Conservation (phyloP, 2,888 invertebrate species). For the Troides oblongomaculatus region DNA sequence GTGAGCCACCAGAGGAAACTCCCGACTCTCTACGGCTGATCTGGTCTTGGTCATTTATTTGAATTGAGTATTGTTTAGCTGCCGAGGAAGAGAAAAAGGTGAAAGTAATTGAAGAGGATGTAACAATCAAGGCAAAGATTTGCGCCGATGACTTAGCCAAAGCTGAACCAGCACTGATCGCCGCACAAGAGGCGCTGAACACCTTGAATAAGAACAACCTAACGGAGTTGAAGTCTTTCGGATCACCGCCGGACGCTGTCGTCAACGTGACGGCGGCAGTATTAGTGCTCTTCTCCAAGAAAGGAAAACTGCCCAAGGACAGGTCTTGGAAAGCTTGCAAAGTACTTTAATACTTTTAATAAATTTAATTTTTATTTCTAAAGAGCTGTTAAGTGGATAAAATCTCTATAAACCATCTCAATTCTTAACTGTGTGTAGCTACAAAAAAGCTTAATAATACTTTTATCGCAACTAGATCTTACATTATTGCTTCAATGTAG, state of each 20-base stretch:
- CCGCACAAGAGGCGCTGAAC: constrained; percentile 94
- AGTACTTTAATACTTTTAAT: constrained; percentile 46
- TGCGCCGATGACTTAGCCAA: constrained; percentile 94
- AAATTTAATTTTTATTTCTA: neutral
- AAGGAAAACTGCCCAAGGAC: constrained; percentile 94
- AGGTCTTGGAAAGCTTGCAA: constrained; percentile 95
- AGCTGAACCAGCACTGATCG: constrained; percentile 93
- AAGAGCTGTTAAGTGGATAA: too few relatives aligned
- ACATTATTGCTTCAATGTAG: too few relatives aligned
- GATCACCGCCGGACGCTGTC: constrained; percentile 93
- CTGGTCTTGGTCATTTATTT: too few relatives aligned
- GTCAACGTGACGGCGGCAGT: constrained; percentile 93
- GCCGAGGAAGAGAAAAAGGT: constrained; percentile 95
- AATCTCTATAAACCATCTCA: neutral
- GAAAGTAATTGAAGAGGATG: constrained; percentile 92
- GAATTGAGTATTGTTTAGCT: constrained; percentile 52
- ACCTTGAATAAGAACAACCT: constrained; percentile 96
- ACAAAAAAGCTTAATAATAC: too few relatives aligned
- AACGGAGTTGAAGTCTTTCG: constrained; percentile 96
- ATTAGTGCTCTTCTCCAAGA: constrained; percentile 89
- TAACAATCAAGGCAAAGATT: constrained; percentile 89
- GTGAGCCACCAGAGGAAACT: too few relatives aligned
- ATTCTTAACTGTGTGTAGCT: neutral
- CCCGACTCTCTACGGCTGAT: too few relatives aligned
- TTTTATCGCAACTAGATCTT: too few relatives aligned